Percentiles rank a stretch among this genome's conserved stretches.
Conservation (phyloP, 2,797 vertebrate genomes). For the Astyanax mexicanus region DNA sequence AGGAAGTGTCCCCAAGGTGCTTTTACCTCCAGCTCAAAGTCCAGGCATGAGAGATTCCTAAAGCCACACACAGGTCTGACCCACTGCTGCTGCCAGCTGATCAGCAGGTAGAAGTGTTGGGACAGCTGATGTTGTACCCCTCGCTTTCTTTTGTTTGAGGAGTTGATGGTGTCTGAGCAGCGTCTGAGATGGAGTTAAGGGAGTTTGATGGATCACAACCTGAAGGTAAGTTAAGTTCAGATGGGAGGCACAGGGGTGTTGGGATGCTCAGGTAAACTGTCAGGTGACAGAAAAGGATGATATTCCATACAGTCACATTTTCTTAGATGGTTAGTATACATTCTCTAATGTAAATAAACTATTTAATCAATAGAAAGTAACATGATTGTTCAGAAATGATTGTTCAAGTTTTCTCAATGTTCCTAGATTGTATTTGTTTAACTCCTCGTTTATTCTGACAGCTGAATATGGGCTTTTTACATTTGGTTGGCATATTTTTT, state of each 20-base stretch:
- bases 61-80: constrained; percentile 15
- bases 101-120: not conserved
- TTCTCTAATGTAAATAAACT: too few relatives aligned
- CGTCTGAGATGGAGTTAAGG: constrained; percentile 51
- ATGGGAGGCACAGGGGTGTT: not conserved
- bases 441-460: too few relatives aligned
- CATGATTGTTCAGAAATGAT: too few relatives aligned
- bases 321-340: too few relatives aligned
- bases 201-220: constrained; percentile 14
- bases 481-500: too few relatives aligned
- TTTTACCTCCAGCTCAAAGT: constrained; percentile 73
- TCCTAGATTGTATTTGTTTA: too few relatives aligned
- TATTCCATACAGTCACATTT: not conserved
- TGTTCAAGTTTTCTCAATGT: too few relatives aligned
- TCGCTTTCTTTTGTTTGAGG: constrained; percentile 3
- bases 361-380: too few relatives aligned
- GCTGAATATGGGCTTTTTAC: too few relatives aligned
- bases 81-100: not conserved
- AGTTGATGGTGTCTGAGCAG: not conserved
- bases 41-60: constrained; percentile 54
- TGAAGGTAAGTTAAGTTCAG: constrained; percentile 41
- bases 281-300: not conserved
- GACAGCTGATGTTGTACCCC: not conserved
- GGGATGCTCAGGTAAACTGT: not conserved
- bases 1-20: constrained; percentile 74